Conservation (phyloP, 2,888 invertebrate species). For the Eudemis profundana region DNA sequence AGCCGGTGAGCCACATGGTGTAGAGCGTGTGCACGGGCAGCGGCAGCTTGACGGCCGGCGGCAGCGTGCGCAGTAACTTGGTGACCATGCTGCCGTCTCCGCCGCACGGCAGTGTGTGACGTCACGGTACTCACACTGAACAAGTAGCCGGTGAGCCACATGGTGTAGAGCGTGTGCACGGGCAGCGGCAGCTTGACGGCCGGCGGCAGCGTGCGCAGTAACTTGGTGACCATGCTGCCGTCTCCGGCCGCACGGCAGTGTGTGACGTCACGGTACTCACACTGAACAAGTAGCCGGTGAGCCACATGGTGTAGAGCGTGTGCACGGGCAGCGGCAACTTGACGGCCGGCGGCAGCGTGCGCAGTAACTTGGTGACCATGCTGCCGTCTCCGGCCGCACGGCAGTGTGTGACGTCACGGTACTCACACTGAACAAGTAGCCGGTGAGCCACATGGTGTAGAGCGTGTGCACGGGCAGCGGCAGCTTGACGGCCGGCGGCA, state of each 20-base stretch:
- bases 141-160: background rate
- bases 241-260: too few species aligned
- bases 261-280: background rate
- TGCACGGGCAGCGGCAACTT: background rate
- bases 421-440: background rate
- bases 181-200: background rate
- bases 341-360: background rate
- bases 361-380: background rate
- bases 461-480: background rate
- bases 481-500: background rate
- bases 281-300: background rate
- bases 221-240: background rate
- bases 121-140: background rate
- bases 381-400: too few species aligned
- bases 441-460: background rate
- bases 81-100: background rate
- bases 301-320: conserved; percentile 2
- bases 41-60: background rate
- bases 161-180: background rate
- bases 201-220: background rate
- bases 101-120: too few species aligned
- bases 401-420: too few species aligned
- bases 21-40: background rate
- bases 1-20: background rate
- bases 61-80: background rate